These are phyloP conservation scores for Brachionus rubens DNA, from an alignment of 1,140 invertebrate species.

Conservation along the genomic window DNA sequence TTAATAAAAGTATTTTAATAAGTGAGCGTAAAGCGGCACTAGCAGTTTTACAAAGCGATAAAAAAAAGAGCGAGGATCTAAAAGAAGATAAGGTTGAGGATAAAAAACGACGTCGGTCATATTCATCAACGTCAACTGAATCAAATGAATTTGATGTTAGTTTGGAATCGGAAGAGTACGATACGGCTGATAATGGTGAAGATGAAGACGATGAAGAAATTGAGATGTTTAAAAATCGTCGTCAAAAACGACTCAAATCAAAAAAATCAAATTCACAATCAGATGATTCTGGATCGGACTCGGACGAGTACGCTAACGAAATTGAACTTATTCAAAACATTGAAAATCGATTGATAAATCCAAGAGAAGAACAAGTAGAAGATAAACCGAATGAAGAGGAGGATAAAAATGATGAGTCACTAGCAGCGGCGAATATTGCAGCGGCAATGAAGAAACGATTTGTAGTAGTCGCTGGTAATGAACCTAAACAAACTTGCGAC, in stretches of 20 bases:
- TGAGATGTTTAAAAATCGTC: constrained; percentile 20
- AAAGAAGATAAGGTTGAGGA: not conserved
- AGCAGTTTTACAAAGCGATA: not conserved
- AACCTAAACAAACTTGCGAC: not conserved
- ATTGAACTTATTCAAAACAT: constrained; percentile 44
- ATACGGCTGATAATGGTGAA: not conserved
- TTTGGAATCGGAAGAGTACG: constrained; percentile 27
- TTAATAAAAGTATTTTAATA: constrained; percentile 44
- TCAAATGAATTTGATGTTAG: not conserved
- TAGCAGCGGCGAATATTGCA: constrained; percentile 30
- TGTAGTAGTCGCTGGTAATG: constrained; percentile 8
- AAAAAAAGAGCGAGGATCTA: not conserved
- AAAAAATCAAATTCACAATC: constrained; percentile 31
- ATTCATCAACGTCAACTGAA: not conserved
- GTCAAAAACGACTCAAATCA: not conserved
- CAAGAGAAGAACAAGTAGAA: not conserved
- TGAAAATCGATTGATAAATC: constrained; percentile 19
- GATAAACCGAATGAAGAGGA: not conserved
- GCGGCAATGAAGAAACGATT: constrained; percentile 44
- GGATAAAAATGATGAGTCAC: not conserved
- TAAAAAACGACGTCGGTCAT: constrained; percentile 5
- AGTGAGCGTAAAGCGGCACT: constrained; percentile 38
- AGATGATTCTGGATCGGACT: constrained; percentile 20
- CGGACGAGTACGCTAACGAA: constrained; percentile 26
- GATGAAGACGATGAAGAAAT: constrained; percentile 14